Conservation (phyloP, 1,140 invertebrate genomes). For the Laupala kohalensis region DNA sequence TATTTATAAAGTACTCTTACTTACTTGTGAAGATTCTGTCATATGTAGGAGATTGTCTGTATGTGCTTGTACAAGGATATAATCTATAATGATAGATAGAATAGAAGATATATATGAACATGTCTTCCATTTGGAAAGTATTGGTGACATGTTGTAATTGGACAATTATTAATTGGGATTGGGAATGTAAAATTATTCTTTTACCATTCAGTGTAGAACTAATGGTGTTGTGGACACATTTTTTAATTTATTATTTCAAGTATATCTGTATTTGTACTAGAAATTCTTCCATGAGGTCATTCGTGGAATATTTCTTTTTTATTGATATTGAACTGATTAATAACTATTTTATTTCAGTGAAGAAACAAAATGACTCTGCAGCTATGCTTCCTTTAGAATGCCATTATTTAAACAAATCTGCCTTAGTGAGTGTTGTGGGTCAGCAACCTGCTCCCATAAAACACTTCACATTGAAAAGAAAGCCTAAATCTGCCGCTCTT, state of each 20-base stretch:
- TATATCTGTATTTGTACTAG: background rate
- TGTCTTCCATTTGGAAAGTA: too few species aligned
- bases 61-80: too few species aligned
- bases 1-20: too few species aligned
- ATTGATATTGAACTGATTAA: background rate
- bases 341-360: slow-evolving; percentile 30
- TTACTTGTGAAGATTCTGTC: too few species aligned
- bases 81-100: too few species aligned
- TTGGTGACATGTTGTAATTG: too few species aligned
- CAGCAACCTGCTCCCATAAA: slow-evolving; percentile 45
- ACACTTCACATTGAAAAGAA: slow-evolving; percentile 88
- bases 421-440: slow-evolving; percentile 72
- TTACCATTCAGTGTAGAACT: too few species aligned
- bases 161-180: too few species aligned
- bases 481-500: slow-evolving; percentile 86
- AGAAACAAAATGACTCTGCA: slow-evolving; percentile 70
- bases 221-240: too few species aligned
- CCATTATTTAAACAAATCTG: slow-evolving; percentile 89
- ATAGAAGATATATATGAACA: too few species aligned
- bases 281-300: background rate
- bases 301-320: background rate
- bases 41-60: too few species aligned
- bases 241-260: background rate
- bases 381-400: slow-evolving; percentile 92
- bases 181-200: too few species aligned